A percentile compares a stretch with the other conserved stretches of the same genome.
phyloP scores from a whole-genome alignment of 2,888 invertebrate genomes.

The Pandemis heparana region DNA sequence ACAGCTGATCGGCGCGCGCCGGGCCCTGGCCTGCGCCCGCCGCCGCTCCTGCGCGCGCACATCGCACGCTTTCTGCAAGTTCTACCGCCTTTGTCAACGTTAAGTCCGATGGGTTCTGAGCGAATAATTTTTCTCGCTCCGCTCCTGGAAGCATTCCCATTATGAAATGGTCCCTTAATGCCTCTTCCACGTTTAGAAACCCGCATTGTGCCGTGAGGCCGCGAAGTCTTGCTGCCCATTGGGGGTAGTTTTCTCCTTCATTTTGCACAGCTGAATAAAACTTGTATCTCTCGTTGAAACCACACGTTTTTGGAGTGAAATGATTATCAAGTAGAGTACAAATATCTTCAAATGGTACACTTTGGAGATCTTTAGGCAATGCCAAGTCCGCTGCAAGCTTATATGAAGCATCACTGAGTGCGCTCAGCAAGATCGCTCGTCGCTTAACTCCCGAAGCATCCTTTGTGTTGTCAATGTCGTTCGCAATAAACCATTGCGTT shows the following conservation, averaged over 20 bases:
- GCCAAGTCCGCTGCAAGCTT: conserved; percentile 45
- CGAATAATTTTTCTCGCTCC: conserved; percentile 13
- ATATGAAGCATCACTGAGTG: conserved; percentile 46
- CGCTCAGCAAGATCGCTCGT: conserved; percentile 45
- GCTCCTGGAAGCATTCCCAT: conserved; percentile 7
- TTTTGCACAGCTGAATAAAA: conserved; percentile 5
- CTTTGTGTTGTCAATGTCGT: conserved; percentile 14
- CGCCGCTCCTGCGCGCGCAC: conserved; percentile 6
- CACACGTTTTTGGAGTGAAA: background rate
- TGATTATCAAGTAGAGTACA: conserved; percentile 6
- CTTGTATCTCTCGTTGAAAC: background rate
- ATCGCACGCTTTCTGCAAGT: conserved; percentile 7
- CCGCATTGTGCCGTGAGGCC: background rate
- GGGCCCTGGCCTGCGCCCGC: background rate
- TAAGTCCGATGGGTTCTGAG: background rate
- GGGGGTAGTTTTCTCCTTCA: background rate
- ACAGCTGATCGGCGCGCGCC: conserved; percentile 10
- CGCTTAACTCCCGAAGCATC: background rate
- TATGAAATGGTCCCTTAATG: conserved; percentile 1
- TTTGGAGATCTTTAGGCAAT: conserved; percentile 37
- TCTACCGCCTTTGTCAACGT: conserved; percentile 13
- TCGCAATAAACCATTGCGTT: conserved; percentile 27
- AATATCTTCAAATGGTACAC: conserved; percentile 45
- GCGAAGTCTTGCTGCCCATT: conserved; percentile 8
- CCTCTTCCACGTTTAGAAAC: background rate